Conservation (phyloP, 2,888 invertebrate genomes). For the Muschampia plurimacula region DNA sequence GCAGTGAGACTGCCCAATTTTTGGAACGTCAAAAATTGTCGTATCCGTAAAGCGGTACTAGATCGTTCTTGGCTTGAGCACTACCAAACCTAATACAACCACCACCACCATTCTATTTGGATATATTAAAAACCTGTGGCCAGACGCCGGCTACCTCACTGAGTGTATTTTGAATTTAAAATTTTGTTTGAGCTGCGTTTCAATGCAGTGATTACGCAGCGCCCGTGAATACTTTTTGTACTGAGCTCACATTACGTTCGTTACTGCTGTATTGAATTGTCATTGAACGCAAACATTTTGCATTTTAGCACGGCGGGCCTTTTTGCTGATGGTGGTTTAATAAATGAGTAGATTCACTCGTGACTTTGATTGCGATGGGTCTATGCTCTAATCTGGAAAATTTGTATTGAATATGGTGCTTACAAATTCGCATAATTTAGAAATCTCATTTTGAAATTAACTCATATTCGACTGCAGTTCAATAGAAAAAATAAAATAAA, state of each 20-base stretch:
- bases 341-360: slow-evolving; percentile 32
- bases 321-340: slow-evolving; percentile 35
- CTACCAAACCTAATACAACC: slow-evolving; percentile 17
- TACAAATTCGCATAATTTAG: background rate
- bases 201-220: slow-evolving; percentile 61
- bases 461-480: too few relatives aligned
- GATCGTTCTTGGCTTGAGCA: slow-evolving; percentile 4
- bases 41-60: background rate
- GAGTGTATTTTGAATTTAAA: slow-evolving; percentile 73
- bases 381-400: background rate
- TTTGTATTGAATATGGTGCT: background rate
- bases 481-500: too few relatives aligned
- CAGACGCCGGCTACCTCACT: slow-evolving; percentile 67
- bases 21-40: background rate
- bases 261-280: slow-evolving; percentile 38
- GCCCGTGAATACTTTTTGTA: slow-evolving; percentile 40
- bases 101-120: slow-evolving; percentile 70
- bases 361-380: slow-evolving; percentile 19
- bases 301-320: slow-evolving; percentile 24
- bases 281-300: slow-evolving; percentile 38
- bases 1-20: too few relatives aligned
- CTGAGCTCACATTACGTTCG: slow-evolving; percentile 35
- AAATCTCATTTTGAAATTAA: too few relatives aligned
- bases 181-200: slow-evolving; percentile 73
- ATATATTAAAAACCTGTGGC: slow-evolving; percentile 83